Percentiles rank a stretch among this genome's conserved stretches.
These are phyloP conservation scores for Stenodema calcarata DNA, from an alignment of 2,888 invertebrate species.

Conservation along the genomic window DNA sequence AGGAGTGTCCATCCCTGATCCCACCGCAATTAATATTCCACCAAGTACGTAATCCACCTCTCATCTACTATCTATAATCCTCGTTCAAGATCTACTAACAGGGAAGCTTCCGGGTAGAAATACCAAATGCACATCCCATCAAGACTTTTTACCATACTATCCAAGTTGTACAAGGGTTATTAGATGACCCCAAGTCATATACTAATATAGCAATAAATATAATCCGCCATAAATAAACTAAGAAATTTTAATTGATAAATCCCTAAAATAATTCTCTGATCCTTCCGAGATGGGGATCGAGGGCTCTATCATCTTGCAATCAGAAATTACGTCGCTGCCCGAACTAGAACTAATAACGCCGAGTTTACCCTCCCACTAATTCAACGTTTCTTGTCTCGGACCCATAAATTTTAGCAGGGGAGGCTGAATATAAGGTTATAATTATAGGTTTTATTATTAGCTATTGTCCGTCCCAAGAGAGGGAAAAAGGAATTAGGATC, in stretches of 20 bases:
- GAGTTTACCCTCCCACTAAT: slow-evolving; percentile 15
- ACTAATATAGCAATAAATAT: background rate
- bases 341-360: slow-evolving; percentile 15
- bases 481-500: slow-evolving; percentile 25
- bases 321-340: slow-evolving; percentile 7
- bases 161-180: background rate
- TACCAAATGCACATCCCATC: too few relatives aligned
- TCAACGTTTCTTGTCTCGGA: background rate
- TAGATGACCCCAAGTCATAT: background rate
- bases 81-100: too few relatives aligned
- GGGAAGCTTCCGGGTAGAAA: too few relatives aligned
- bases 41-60: too few relatives aligned
- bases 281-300: background rate
- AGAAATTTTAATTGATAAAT: background rate
- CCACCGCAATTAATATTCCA: too few relatives aligned
- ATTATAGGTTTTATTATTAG: slow-evolving; percentile 32
- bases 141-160: background rate
- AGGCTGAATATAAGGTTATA: slow-evolving; percentile 8
- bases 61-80: too few relatives aligned
- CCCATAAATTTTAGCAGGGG: slow-evolving; percentile 32
- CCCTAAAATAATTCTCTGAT: background rate
- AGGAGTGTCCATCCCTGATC: too few relatives aligned
- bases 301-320: slow-evolving; percentile 18
- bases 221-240: background rate
- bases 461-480: background rate